Percentiles rank a stretch among this genome's conserved stretches.
phyloP scores from a whole-genome alignment of 2,113 vertebrate genomes.

The Clarias gariepinus region DNA sequence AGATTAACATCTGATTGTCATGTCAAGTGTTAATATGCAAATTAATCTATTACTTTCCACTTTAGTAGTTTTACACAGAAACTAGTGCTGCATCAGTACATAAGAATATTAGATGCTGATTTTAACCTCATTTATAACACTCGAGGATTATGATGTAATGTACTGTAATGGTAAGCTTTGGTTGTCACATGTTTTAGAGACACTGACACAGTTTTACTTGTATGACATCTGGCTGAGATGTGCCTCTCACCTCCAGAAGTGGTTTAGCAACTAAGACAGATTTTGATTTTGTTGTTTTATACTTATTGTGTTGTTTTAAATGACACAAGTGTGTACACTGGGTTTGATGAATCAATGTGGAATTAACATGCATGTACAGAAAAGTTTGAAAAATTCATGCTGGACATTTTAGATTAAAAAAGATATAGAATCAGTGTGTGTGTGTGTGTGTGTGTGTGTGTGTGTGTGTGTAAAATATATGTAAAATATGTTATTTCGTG shows the following conservation, averaged over 20 bases:
- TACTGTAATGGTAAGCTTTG: not conserved
- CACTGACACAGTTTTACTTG: not conserved
- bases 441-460: not conserved
- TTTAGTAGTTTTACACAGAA: not conserved
- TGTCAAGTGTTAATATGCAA: not conserved
- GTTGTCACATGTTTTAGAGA: not conserved
- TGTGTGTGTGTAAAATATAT: not conserved
- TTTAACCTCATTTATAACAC: not conserved
- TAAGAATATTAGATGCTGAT: not conserved
- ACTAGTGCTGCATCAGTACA: no score
- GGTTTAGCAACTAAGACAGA: not conserved
- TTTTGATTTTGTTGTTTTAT: not conserved
- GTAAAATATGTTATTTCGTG: not conserved
- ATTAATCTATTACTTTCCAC: not conserved
- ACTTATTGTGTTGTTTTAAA: not conserved
- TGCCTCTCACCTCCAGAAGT: not conserved
- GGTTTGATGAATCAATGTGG: not conserved
- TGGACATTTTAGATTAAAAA: not conserved
- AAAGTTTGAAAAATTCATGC: not conserved
- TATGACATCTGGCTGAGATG: not conserved
- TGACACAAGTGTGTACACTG: not conserved
- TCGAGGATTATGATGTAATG: not conserved
- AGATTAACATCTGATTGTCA: not conserved
- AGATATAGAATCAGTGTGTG: not conserved
- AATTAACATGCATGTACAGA: not conserved